Evolutionary conservation across 2,888 invertebrate genomes (phyloP), one percentile per base, ranked within the genome.

Genomic region (Dasysyrphus tricinctus): DNA sequence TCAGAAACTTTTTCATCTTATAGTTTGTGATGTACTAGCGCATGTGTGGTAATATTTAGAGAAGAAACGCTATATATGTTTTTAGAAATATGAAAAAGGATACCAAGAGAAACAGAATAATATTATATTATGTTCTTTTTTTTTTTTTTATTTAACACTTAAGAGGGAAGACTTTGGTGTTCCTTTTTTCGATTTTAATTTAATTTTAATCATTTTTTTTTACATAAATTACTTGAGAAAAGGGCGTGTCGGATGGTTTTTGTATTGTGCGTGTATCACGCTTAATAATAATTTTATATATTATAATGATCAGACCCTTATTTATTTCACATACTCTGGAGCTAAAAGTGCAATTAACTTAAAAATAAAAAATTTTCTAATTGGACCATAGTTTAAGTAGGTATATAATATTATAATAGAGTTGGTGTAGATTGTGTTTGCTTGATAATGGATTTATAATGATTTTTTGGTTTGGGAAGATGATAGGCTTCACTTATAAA

Each of bases 111-210:
- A 78, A 81, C 56, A 44, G 39, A 80, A 70, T 59, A 59, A 54
- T 32, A 16, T 54, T 42, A 51, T 51, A 73, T 42, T 49, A 39
- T 73, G 37, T 49, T 47, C 39, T 51, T 57, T 16, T 59, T 16
- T 29, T 75, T 24, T 59, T 61, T 63, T 34, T 49, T 9, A 63
- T 72, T 70, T 83, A 84, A 84, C 72, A 79, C 75, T 82, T 75
- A 49, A 86, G 51, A 74, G 81, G 86, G 86, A 86, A 86, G 86
- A 86, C 86, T 86, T 82, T 82, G 86, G 81, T 86, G 81, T 82
- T 86, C 81, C 86, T 67, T 82, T 82, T 84, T 76, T 63, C 29
- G 32, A 39, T 69, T 51, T 32, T 47, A 69, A 19, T 69, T 51
- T 32, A 32, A 32, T 54, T 84, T 11, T 19, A 24, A 19, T 54